Base-by-base conservation (phyloP, 2,113 vertebrate genomes). In the Odobenus rosmarus region DNA sequence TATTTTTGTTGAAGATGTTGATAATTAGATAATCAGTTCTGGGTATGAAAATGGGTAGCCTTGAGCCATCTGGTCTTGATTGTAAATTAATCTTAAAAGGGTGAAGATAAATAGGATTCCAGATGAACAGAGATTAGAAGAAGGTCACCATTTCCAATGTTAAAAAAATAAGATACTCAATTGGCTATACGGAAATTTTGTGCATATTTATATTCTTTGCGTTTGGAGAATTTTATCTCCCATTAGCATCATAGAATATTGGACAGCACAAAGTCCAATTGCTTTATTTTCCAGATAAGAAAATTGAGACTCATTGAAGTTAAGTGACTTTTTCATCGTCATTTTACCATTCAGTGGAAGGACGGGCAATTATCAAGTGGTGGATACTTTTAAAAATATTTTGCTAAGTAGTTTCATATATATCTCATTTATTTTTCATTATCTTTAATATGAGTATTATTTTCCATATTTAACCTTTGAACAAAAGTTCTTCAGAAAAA, bases 61-160 rank as follows among this genome's bases (percentile, higher is more conserved):
- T 92, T 79, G 62, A 51, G 19, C 74, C 93, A 97, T 97, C 80
- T 96, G 92, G 51, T 92, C 53, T 83, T 93, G 42, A 93, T 85
- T 95, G 23, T 72, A 96, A 96, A 88, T 94, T 93, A 81, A 97
- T 97, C 62, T 94, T 91, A 61, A 64, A 96, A 82, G 57, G n/a
- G 51, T 46, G 12, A 67, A n/a, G 92, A 90, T 81, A 95, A 96
- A 90, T 96, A 93, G 28, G 62, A 96, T 88, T 93, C 74, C 49
- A 74, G 77, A 95, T 95, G 87, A 95, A 81, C 19, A 82, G 84
- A 92, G 89, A 92, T 93, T 96, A 96, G 69, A 95, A 96, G 61
- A 90, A 94, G 88, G 49, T 83, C 88, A 82, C 2, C 62, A 83
- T 85, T 92, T 92, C 33, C 64, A 51, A 76, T 72, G 55, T 89